Base-by-base conservation (phyloP, 2,888 invertebrate genomes). In the Sminthurinus aureus region DNA sequence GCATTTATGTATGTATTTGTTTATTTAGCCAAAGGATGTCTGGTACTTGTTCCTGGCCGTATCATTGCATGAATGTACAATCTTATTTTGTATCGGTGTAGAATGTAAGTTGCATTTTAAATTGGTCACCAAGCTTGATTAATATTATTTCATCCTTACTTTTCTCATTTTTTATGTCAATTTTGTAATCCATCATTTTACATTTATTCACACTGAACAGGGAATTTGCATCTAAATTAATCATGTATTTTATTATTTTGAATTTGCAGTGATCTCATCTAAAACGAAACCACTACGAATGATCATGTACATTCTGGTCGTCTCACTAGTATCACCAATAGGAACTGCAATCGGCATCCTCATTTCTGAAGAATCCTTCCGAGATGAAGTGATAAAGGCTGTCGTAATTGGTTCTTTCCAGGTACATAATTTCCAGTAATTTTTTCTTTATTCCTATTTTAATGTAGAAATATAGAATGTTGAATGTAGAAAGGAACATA, bases 11-110 rank as follows among this genome's bases (percentile, higher is more conserved):
- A 4, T 6, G 3, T 38, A 6, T 38, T 38, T 38, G 6, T 38
- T 38, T 38, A 38, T 38, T 38, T 38, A 38, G 38, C 38, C 89
- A 8, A 89, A 90, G 2, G 91, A 91, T 85, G 91, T 92, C 77
- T 92, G 92, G 92, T 92, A 89, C 66, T 89, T 92, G 71, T 92
- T 92, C 87, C 90, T 90, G 0, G 92, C 92, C 11, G 91, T 92
- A 66, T 90, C 91, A 8, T 90, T 92, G 8, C 92, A 92, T 88
- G 92, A 92, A 18, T 91, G 91, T 15, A 92, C 92, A 1, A 91
- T 92, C 84, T 89, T 92, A 51, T 92, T 92, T 87, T 92, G 92
- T 85, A 91, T 92, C 78, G 92, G 92, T n/a, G 89, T 92, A 26
- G 92, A 92, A 88, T 89, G 38, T 38, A 38, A 38, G 38, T 38